A percentile compares a stretch with the other conserved stretches of the same genome.
These are phyloP conservation scores for Cryptoprocta ferox DNA, from an alignment of 2,797 vertebrate genomes.

Conservation along the genomic window DNA sequence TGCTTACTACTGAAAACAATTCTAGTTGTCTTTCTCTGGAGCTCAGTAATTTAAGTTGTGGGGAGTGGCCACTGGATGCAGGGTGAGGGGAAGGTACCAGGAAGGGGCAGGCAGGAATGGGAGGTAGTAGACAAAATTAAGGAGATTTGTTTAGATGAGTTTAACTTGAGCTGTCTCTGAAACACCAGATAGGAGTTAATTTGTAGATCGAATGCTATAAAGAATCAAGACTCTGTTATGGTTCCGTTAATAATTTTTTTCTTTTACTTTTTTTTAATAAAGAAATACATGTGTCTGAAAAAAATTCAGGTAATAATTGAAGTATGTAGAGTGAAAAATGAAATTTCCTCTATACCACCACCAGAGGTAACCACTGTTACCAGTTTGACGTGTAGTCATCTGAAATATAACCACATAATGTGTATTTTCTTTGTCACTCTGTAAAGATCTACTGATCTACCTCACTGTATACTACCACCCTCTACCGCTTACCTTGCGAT, in stretches of 20 bases:
- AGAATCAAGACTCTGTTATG: not conserved
- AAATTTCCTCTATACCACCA: not conserved
- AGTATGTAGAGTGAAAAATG: not conserved
- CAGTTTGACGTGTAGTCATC: not conserved
- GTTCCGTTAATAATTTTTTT: not conserved
- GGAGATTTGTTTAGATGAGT: not conserved
- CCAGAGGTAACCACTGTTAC: not conserved
- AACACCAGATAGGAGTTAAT: not conserved
- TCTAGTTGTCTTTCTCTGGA: not conserved
- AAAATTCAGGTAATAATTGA: not conserved
- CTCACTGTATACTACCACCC: rapidly evolving
- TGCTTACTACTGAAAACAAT: not conserved
- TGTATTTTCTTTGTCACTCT: not conserved
- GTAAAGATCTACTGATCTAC: rapidly evolving
- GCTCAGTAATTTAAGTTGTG: not conserved
- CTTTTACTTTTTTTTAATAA: not conserved
- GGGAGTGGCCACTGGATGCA: no score
- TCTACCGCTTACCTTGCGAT: not conserved
- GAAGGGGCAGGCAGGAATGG: not conserved
- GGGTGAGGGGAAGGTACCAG: no score
- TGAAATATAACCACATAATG: not conserved
- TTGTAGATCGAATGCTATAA: not conserved
- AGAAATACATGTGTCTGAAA: not conserved
- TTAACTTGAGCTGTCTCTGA: not conserved
- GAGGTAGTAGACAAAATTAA: not conserved